Base-by-base conservation (phyloP, 2,888 invertebrate species). In the Epiblema foenella region DNA sequence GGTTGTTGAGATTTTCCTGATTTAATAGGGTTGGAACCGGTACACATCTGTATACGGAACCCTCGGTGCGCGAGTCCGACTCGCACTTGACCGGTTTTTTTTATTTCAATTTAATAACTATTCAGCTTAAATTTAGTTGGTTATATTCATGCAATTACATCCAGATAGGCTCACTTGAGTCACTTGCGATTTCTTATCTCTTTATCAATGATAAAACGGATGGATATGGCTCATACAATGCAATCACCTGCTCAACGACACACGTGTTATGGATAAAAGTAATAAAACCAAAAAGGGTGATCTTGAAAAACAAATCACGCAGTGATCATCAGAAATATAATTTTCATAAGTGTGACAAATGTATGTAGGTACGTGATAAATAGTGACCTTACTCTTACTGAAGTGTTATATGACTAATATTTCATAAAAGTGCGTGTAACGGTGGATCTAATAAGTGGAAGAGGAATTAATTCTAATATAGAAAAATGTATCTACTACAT, bases 141-240 rank as follows among this genome's bases (percentile, higher is more conserved):
- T 62, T 37, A 66, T 24, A 66, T 24, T 63, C 68, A 37, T 49
- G 62, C 49, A 69, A 73, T 74, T 75, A 75, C 51, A 57, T 74
- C 67, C 63, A 57, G 74, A 73, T 69, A 77, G 70, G 59, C 75
- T 74, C 76, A 79, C 84, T 86, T 86, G 82, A 87, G 81, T 74
- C 76, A 79, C 84, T 86, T 86, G 82, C 87, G 81, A 84, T 79
- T 78, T 77, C 74, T 85, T 87, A 87, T 88, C 87, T 77, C 33
- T 76, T 85, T 87, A 87, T 85, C 85, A 85, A 77, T 82, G 91
- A 91, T 90, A 91, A 88, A 83, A 82, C 86, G 85, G 87, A 86
- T 75, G 72, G 57, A 84, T 89, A 88, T 86, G 85, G 85, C 82
- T 87, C 90, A 89, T 79, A 89, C 87, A 85, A 86, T 87, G 85